These are phyloP conservation scores for Potorous gilbertii DNA, from an alignment of 2,797 vertebrate species.

Conservation along the genomic window DNA sequence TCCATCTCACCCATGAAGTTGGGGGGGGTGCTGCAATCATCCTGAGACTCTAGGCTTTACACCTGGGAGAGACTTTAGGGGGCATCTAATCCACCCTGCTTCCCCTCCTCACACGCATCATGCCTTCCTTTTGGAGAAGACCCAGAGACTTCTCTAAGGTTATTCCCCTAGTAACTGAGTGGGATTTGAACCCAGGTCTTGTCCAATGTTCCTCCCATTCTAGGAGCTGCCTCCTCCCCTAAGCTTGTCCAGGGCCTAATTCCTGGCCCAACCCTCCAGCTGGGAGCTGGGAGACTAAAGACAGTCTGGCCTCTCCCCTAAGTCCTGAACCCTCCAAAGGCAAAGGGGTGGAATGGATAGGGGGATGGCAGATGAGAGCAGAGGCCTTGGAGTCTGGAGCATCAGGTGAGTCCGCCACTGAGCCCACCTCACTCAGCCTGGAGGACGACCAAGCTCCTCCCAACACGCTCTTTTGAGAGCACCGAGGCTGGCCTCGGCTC, in stretches of 20 bases:
- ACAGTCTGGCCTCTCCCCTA: background rate
- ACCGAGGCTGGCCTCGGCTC: no score
- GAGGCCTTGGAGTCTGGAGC: no score
- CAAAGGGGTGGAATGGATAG: no score
- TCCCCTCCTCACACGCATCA: background rate
- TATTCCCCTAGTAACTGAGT: background rate
- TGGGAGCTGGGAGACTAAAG: background rate
- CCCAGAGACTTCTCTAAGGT: background rate
- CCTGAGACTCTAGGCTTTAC: no score
- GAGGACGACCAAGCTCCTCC: no score
- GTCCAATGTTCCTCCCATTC: background rate
- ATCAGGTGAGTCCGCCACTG: no score
- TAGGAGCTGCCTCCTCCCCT: background rate
- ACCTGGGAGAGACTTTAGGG: background rate
- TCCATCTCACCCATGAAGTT: background rate
- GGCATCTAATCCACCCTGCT: background rate
- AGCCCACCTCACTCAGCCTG: no score
- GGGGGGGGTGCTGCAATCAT: background rate
- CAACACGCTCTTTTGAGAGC: no score
- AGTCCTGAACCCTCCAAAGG: no score
- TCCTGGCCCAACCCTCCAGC: no score
- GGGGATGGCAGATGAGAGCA: no score
- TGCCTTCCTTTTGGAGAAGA: no score
- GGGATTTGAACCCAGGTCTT: background rate
- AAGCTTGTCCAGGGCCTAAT: background rate